A percentile compares a stretch with the other conserved stretches of the same genome.
Conservation (phyloP, 2,797 vertebrate species). For the Tiaroga cobitis region DNA sequence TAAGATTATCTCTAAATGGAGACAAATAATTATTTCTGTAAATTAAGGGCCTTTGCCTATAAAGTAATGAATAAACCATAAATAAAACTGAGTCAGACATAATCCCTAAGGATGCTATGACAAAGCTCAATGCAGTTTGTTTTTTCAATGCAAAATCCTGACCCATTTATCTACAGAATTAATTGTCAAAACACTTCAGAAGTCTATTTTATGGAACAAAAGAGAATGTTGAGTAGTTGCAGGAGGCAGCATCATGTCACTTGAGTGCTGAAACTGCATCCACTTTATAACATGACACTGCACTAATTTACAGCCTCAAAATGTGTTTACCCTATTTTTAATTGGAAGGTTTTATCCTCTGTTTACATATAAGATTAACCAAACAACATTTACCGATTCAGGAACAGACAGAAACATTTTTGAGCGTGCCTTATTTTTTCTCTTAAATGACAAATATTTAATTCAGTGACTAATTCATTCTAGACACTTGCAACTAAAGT, state of each 20-base stretch:
- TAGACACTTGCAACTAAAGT: not conserved
- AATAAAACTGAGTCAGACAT: slow-evolving; percentile 22
- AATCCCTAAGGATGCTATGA: not conserved
- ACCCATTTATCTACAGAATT: not conserved
- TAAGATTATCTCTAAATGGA: not conserved
- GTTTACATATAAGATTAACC: not conserved
- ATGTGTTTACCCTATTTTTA: not conserved
- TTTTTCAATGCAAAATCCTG: slow-evolving; percentile 12
- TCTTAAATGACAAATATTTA: not conserved
- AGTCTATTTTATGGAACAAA: slow-evolving; percentile 13
- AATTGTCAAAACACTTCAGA: slow-evolving; percentile 9
- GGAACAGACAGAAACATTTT: not conserved
- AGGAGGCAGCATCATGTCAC: not conserved
- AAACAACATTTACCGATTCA: not conserved
- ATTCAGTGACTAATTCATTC: not conserved
- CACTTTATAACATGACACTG: not conserved
- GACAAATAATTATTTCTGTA: not conserved
- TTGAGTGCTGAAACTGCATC: not conserved
- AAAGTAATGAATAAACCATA: not conserved
- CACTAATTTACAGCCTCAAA: not conserved
- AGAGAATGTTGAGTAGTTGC: not conserved
- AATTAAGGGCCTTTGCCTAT: not conserved
- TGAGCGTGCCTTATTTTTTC: not conserved
- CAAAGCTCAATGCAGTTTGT: not conserved
- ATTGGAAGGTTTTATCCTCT: not conserved